These are phyloP conservation scores for Pelmatolapia mariae DNA, from an alignment of 2,113 vertebrate genomes.

Conservation along the genomic window DNA sequence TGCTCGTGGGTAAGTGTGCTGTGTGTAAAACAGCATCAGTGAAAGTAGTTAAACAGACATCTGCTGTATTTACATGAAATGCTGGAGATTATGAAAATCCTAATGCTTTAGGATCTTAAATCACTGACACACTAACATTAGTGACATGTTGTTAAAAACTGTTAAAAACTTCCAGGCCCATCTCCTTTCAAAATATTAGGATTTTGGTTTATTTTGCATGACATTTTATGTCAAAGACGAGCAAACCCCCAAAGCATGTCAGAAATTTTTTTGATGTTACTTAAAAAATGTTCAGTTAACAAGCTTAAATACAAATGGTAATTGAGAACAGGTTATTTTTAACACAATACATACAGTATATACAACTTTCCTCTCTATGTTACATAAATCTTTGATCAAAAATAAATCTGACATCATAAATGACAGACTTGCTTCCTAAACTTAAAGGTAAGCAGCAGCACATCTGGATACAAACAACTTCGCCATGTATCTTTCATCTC, in stretches of 20 bases:
- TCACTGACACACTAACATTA: neutral
- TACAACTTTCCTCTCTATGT: neutral
- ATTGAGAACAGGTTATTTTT: conserved; percentile 3
- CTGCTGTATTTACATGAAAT: conserved; percentile 11
- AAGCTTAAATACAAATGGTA: neutral
- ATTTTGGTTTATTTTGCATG: neutral
- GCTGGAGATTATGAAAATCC: conserved; percentile 29
- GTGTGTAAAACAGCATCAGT: neutral
- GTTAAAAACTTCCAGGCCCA: neutral
- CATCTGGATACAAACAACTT: neutral
- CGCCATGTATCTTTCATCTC: conserved; percentile 3
- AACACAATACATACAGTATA: neutral
- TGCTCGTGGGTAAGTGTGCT: neutral
- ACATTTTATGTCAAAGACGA: neutral
- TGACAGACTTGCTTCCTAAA: neutral
- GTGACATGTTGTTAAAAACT: neutral
- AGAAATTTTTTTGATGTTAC: neutral
- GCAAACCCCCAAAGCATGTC: neutral
- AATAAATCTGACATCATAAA: neutral
- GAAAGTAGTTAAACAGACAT: neutral
- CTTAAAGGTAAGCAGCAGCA: neutral
- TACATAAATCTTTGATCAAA: neutral
- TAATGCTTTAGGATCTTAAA: neutral
- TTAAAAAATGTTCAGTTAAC: neutral
- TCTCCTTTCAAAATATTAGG: neutral